Evolutionary conservation across 2,113 vertebrate species (phyloP), one percentile per base, ranked within the genome.

Genomic region (Carlito syrichta): DNA sequence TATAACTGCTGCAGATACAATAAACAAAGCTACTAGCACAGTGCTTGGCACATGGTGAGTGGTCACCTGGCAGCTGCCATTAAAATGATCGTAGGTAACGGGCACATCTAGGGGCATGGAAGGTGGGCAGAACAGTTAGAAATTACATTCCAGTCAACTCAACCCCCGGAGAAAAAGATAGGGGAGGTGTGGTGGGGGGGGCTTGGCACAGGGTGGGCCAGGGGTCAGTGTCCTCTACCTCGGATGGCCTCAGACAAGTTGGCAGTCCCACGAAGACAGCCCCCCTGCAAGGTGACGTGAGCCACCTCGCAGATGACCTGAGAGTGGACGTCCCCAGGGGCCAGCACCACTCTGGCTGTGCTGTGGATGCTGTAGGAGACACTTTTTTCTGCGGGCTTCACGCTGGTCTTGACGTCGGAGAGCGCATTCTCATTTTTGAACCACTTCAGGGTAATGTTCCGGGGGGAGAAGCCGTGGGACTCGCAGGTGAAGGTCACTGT

Each of bases 381-480:
- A 9, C 16, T 73, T 13, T 92, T 20, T 71, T 0, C 10, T 4
- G 0, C 0, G 0, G 82, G 30, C 0, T 22, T 60, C 95, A 98
- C 0, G 0, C 0, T 5, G 60, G 68, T 35, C 0, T 0, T 11
- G 62, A 56, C 43, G 78, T 16, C 35, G 0, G 0, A 0, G 40
- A 98, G 5, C 12, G 2, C 0, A 0, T 8, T 0, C 12, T 0
- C 0, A 2, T 96, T 12, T 96, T 96, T 98, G 82, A 94, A 23
- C 98, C 97, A 98, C 19, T 66, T 92, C 82, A 98, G 94, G 0
- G 0, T 0, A 73, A 98, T 97, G 1, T 60, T 0, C 11, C 16
- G 1, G 0, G 98, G 97, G 79, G 77, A 97, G 97, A 98, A 98
- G 56, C 96, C 94, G 1, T 74, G 25, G 0, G 97, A 62, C 0